Base-by-base conservation (phyloP, 1,140 invertebrate species). In the Sarcophaga peregrina region DNA sequence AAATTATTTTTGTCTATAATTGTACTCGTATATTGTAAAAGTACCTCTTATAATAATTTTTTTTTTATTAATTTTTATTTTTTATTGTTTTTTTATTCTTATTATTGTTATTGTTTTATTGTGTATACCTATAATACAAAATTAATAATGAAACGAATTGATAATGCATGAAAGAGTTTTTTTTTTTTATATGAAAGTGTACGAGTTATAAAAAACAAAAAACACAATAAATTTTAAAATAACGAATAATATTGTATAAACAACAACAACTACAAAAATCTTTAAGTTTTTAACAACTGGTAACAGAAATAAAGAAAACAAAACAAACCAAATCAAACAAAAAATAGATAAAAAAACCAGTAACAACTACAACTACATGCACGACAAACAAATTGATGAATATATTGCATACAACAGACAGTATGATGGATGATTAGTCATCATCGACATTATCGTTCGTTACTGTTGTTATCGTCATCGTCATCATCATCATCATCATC, bases 401-500 rank as follows among this genome's bases (percentile, higher is more conserved):
- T 68, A 20, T 68, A n/a, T 68, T 25, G 17, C 62, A 68, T 68
- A 78, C 50, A n/a, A n/a, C n/a, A n/a, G n/a, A n/a, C n/a, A 17
- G 75, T 78, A 78, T 78, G 75, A 78, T 52, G 50, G 75, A 78
- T 78, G 75, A 78, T 78, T 78, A 78, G 25, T 78, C 75, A 78
- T 78, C 75, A 47, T 10, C n/a, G n/a, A n/a, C 17, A 9, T 50
- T 48, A 50, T 25, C 17, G 62, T 25, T 72, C 6, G 6, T 52
- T 48, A 47, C 13, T 68, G 20, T 68, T 20, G 8, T 37, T 37
- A 37, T 37, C 25, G 25, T 37, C 25, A 4, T 37, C 25, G 4
- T 37, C 25, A n/a, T n/a, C n/a, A n/a, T n/a, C n/a, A n/a, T 78
- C 75, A 78, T 78, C 75, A 47, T 10, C n/a, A 37, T 37, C 25